phyloP scores from a whole-genome alignment of 1,140 invertebrate species.

The Magallana gigas region DNA sequence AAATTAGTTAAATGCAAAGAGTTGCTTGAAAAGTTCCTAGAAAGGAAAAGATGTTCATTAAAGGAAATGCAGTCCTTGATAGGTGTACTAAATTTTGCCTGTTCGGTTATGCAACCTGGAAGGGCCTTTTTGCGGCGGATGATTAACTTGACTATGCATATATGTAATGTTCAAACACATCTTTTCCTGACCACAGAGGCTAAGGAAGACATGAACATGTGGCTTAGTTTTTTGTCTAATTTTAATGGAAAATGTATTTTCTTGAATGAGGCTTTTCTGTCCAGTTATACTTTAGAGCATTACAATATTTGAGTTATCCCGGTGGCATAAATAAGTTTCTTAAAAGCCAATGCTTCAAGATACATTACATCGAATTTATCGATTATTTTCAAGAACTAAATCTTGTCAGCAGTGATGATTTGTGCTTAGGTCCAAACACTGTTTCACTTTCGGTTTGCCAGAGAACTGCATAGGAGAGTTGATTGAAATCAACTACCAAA shows the following conservation, averaged over 20 bases:
- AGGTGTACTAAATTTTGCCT: slow-evolving; percentile 42
- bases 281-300: not conserved
- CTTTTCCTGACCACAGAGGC: not conserved
- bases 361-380: too few relatives aligned
- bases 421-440: too few relatives aligned
- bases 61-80: slow-evolving; percentile 31
- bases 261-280: not conserved
- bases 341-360: too few relatives aligned
- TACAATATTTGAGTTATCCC: not conserved
- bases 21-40: not conserved
- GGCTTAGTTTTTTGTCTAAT: not conserved
- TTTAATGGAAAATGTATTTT: slow-evolving; percentile 30
- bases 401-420: too few relatives aligned
- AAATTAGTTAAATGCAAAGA: slow-evolving; percentile 32
- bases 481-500: too few relatives aligned
- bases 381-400: too few relatives aligned
- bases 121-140: not conserved
- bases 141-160: not conserved
- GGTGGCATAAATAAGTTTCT: not conserved
- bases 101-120: not conserved
- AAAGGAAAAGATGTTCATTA: not conserved
- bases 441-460: too few relatives aligned
- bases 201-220: not conserved
- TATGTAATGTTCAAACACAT: not conserved
- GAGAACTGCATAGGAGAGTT: too few relatives aligned